These are phyloP conservation scores for Onthophagus sagittarius DNA, from an alignment of 2,888 invertebrate species.

Conservation along the genomic window DNA sequence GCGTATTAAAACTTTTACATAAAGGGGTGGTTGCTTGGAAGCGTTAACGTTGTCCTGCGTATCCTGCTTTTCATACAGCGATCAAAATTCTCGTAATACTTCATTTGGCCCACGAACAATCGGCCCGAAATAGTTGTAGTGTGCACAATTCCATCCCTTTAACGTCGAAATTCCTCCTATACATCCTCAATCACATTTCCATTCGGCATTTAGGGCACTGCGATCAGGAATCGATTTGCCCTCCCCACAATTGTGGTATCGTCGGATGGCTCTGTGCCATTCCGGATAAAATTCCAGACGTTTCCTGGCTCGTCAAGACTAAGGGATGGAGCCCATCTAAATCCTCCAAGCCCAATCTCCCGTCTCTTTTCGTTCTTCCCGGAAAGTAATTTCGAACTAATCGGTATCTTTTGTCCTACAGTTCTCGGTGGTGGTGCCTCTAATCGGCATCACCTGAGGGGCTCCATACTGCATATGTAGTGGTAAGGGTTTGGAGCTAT, in stretches of 20 bases:
- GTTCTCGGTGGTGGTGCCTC: conserved; percentile 32
- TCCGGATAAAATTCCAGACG: conserved; percentile 3
- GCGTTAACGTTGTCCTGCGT: too few species aligned
- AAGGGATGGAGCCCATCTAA: neutral
- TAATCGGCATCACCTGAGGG: conserved; percentile 40
- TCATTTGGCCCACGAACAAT: neutral
- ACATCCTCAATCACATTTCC: neutral
- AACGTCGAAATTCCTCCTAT: neutral
- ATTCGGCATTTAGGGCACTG: neutral
- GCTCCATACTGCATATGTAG: conserved; percentile 32
- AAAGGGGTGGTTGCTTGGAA: too few species aligned
- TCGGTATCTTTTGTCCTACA: conserved; percentile 32
- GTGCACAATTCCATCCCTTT: neutral
- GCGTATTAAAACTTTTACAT: too few species aligned
- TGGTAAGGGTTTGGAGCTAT: conserved; percentile 19
- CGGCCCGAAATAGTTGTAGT: neutral
- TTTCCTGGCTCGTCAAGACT: conserved; percentile 7
- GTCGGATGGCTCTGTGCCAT: neutral
- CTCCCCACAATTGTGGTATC: neutral
- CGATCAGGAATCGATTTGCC: neutral
- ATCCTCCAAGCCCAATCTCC: neutral
- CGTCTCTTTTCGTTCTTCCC: conserved; percentile 21
- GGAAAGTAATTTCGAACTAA: conserved; percentile 33
- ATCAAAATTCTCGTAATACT: neutral
- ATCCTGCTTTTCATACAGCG: too few species aligned